Percentiles rank a stretch among this genome's conserved stretches.
phyloP scores from a whole-genome alignment of 2,888 invertebrate genomes.

The Anagyrus pseudococci region DNA sequence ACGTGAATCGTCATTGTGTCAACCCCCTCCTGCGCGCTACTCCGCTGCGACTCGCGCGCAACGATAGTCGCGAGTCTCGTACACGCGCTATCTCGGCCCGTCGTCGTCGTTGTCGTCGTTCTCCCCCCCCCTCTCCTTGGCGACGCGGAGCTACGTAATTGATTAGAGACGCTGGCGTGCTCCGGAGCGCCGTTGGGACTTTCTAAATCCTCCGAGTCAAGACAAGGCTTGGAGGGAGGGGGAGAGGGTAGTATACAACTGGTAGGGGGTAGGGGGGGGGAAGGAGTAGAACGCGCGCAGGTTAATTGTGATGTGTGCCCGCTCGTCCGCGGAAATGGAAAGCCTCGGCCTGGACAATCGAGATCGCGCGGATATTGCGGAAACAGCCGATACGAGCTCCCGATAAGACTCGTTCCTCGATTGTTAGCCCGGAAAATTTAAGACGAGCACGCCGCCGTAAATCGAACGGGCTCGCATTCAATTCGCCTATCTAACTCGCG shows the following conservation, averaged over 20 bases:
- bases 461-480: no score
- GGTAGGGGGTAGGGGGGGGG: conserved; percentile 7
- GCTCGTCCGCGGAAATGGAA: conserved; percentile 17
- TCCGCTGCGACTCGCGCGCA: background rate
- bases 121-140: no score
- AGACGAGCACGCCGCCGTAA: background rate
- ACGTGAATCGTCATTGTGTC: conserved; percentile 42
- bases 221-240: no score
- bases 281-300: background rate
- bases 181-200: conserved; percentile 44
- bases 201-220: conserved; percentile 52
- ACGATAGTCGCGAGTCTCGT: background rate
- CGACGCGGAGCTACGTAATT: conserved; percentile 41
- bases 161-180: conserved; percentile 44
- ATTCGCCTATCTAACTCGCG: no score
- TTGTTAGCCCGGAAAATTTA: background rate
- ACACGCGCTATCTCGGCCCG: background rate
- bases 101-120: conserved; percentile 5
- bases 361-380: conserved; percentile 8
- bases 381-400: conserved; percentile 1
- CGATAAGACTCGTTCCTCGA: conserved; percentile 9
- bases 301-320: conserved; percentile 33
- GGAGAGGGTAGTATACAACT: no score
- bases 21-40: no score
- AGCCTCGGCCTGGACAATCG: conserved; percentile 26